Evolutionary conservation across 2,888 invertebrate genomes (phyloP), one percentile per base, ranked within the genome.

Genomic region (Antheraea assamensis): DNA sequence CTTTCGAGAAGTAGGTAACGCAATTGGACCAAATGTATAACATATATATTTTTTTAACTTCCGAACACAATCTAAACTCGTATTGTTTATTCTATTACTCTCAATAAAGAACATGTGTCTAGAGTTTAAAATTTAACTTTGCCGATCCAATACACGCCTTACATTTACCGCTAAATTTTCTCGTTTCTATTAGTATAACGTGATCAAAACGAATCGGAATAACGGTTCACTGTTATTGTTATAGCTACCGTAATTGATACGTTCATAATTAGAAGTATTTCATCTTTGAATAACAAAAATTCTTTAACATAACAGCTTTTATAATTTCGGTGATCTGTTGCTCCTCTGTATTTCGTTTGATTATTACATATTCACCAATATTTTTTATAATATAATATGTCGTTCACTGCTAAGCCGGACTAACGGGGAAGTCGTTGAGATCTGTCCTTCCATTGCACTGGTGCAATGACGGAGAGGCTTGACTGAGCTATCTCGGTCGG

Each of bases 191-290:
- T 66, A 66, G 31, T 35, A 31, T 68, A n/a, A 68, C 68, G 61
- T 64, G 61, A 68, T 68, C 35, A 68, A 68, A 31, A 68, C 35
- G 21, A 68, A 68, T 68, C n/a, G 35, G 35, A 68, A 68, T 68
- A 35, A 68, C 68, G 68, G 68, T 68, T 68, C n/a, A 35, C 21
- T 13, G 21, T 68, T 68, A 68, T 68, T 35, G n/a, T 68, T 68
- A 68, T 68, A 68, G 68, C 68, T 68, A 68, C 35, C 35, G 68
- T 35, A 35, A 68, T 68, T 68, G 31, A 35, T 68, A 35, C n/a
- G 68, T 68, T 27, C 35, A 35, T 68, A 68, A n/a, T 21, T 35
- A 35, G 15, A 68, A 68, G 35, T 68, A 10, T 35, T 35, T n/a
- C 30, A 30, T 30, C 1, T 27, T 61, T 61, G 13, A 0, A 13